Percentiles rank a stretch among this genome's conserved stretches.
These are phyloP conservation scores for Euwallacea fornicatus DNA, from an alignment of 1,140 invertebrate species.

Conservation along the genomic window DNA sequence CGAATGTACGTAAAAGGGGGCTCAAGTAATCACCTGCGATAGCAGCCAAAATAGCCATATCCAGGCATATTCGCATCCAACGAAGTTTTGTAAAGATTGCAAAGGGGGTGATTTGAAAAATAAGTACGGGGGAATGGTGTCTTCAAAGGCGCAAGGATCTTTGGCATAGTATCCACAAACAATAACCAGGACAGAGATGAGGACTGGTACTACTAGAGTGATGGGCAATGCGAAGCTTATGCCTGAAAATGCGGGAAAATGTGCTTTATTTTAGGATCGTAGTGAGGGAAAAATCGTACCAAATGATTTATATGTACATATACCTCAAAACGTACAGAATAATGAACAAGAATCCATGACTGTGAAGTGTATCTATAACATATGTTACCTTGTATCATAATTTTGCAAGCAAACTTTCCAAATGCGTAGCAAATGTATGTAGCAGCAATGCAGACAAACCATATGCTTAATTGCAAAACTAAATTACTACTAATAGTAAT, in stretches of 20 bases:
- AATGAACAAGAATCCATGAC: not conserved
- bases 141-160: constrained; percentile 65
- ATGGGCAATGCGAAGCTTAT: constrained; percentile 81
- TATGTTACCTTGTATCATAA: constrained; percentile 69
- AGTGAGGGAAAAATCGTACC: too few relatives aligned
- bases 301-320: not conserved
- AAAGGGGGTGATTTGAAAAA: constrained; percentile 65
- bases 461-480: constrained; percentile 58
- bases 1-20: constrained; percentile 36
- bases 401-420: constrained; percentile 81
- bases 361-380: not conserved
- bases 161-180: constrained; percentile 62
- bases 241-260: constrained; percentile 13
- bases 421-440: constrained; percentile 72
- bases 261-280: too few relatives aligned
- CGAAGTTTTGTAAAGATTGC: constrained; percentile 60
- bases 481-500: constrained; percentile 46
- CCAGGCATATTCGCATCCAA: constrained; percentile 66
- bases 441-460: constrained; percentile 64
- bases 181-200: constrained; percentile 64
- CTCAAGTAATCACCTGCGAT: constrained; percentile 61
- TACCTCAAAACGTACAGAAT: too few relatives aligned
- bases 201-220: constrained; percentile 68
- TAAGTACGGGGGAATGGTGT: constrained; percentile 66
- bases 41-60: constrained; percentile 70